Evolutionary conservation across 2,888 invertebrate genomes (phyloP).

Genomic region (Tiphia femorata): DNA sequence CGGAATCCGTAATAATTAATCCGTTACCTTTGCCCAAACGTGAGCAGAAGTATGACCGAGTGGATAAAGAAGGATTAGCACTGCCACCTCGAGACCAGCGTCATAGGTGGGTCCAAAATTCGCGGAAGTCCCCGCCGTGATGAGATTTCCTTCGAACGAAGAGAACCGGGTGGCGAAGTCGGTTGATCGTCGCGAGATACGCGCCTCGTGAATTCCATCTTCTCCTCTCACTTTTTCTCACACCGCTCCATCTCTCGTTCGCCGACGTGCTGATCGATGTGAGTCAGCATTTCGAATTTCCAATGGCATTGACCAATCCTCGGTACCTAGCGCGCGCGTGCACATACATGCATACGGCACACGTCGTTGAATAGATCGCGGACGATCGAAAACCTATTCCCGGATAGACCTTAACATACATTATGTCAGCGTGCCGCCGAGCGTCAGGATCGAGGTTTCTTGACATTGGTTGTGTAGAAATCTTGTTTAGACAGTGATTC

Average conservation of each 20-base stretch:
- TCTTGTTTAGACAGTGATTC: too few relatives aligned
- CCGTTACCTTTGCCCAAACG: too few relatives aligned
- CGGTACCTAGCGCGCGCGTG: too few relatives aligned
- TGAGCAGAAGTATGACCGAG: too few relatives aligned
- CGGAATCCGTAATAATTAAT: too few relatives aligned
- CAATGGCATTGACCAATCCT: conserved; percentile 16
- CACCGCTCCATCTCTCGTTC: conserved; percentile 10
- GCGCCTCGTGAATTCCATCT: not conserved
- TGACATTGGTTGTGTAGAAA: too few relatives aligned
- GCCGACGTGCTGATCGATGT: conserved; percentile 20
- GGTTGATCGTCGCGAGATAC: not conserved
- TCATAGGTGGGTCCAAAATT: not conserved
- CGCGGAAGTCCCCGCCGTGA: conserved; percentile 2
- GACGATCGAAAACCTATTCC: conserved; percentile 19
- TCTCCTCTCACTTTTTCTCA: conserved; percentile 9
- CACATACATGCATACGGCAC: not conserved
- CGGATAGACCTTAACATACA: conserved; percentile 29
- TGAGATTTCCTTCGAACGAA: conserved; percentile 22
- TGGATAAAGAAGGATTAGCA: too few relatives aligned
- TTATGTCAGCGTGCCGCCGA: conserved; percentile 18
- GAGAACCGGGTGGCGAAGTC: not conserved
- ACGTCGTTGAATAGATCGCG: conserved; percentile 18
- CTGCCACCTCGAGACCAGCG: too few relatives aligned
- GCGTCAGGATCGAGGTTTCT: too few relatives aligned
- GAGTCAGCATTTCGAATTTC: conserved; percentile 33